phyloP scores from a whole-genome alignment of 2,888 invertebrate species.

The Tinea pellionella region DNA sequence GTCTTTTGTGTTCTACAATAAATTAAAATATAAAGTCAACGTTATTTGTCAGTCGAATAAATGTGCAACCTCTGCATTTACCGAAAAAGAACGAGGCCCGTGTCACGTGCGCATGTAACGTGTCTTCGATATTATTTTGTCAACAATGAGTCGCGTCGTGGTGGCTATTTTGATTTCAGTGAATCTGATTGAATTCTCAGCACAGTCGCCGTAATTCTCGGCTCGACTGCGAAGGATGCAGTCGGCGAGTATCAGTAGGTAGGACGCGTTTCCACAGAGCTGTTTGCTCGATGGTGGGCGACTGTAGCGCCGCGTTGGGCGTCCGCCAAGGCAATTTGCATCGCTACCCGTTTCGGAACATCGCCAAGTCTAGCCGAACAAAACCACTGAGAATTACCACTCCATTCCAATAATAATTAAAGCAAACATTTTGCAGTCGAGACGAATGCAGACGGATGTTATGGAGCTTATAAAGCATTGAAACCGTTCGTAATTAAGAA shows the following conservation, averaged over 20 bases:
- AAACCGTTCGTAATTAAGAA: constrained; percentile 64
- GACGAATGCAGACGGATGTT: constrained; percentile 59
- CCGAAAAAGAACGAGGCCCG: not conserved
- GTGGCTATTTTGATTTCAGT: not conserved
- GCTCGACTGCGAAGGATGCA: not conserved
- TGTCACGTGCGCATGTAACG: too few species aligned
- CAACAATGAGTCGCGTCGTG: not conserved
- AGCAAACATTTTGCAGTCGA: constrained; percentile 65
- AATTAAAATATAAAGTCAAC: not conserved
- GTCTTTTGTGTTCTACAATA: not conserved
- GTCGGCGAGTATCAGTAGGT: not conserved
- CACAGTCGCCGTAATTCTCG: not conserved
- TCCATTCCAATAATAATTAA: constrained; percentile 71
- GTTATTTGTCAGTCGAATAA: not conserved
- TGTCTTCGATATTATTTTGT: not conserved
- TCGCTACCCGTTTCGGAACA: constrained; percentile 69
- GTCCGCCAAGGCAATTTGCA: constrained; percentile 69
- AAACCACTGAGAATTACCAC: constrained; percentile 68
- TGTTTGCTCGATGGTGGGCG: constrained; percentile 21
- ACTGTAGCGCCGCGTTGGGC: constrained; percentile 64
- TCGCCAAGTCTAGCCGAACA: constrained; percentile 71
- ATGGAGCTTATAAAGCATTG: constrained; percentile 68
- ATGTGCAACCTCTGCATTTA: not conserved
- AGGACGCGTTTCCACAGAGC: constrained; percentile 1
- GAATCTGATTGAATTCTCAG: not conserved